phyloP scores from a whole-genome alignment of 2,113 vertebrate genomes.

The Anarhynchus alexandrinus region DNA sequence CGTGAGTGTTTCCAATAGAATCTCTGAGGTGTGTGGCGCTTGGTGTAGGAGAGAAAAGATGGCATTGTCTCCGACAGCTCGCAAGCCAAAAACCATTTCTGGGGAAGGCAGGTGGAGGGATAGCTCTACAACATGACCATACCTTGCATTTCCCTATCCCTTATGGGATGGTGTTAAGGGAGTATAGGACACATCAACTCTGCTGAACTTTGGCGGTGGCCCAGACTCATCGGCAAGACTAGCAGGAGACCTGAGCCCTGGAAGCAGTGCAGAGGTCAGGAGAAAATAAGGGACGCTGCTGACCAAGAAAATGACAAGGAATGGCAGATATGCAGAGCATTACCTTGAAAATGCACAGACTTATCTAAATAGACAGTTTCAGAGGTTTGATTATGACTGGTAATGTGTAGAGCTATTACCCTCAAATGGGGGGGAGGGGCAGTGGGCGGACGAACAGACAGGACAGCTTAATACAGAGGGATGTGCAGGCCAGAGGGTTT shows the following conservation, averaged over 20 bases:
- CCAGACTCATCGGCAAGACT: accelerated
- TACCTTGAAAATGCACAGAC: background rate
- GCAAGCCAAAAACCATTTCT: background rate
- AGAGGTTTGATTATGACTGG: background rate
- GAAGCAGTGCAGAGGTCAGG: background rate
- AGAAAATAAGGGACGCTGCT: background rate
- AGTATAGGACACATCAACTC: background rate
- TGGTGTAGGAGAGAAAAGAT: background rate
- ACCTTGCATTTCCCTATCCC: background rate
- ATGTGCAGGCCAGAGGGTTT: background rate
- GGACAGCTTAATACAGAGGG: background rate
- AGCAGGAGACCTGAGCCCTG: background rate
- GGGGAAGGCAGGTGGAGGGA: background rate
- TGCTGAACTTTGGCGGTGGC: background rate
- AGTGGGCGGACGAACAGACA: no score
- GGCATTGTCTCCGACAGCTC: accelerated
- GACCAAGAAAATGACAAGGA: background rate
- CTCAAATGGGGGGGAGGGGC: background rate
- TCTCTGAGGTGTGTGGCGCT: accelerated
- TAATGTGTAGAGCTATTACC: background rate
- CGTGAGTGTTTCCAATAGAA: background rate
- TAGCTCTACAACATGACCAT: background rate
- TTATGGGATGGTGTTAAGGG: background rate
- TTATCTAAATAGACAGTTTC: background rate
- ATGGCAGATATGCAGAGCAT: background rate